Evolutionary conservation across 2,113 vertebrate genomes (phyloP), one percentile per base, ranked within the genome.

Genomic region (Cochlearius cochlearius): DNA sequence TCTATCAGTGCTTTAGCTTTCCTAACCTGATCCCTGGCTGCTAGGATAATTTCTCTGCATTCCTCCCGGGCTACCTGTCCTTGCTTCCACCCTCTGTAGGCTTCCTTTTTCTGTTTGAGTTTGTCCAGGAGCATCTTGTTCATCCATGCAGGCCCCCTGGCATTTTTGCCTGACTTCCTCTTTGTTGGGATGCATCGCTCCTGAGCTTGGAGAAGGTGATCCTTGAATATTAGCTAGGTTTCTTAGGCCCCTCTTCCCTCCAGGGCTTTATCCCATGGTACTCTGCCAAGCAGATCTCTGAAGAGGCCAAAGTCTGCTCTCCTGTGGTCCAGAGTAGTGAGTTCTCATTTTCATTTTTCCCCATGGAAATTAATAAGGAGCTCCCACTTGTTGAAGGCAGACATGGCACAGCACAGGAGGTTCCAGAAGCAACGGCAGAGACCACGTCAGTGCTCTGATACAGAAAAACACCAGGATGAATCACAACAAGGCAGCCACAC

Each of bases 371-470:
- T n/a, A 55, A 9, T 16, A 49, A 36, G 56, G 36, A 81, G 12
- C 2, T 85, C 34, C 16, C 23, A 20, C 8, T 9, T 75, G 5
- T 43, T 11, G 11, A 7, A 18, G 59, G 11, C 26, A 83, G 39
- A 45, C 4, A 2, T 2, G 4, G 29, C 34, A 78, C 30, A 60
- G 26, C 23, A n/a, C 21, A 39, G 32, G 14, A 84, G 18, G 56
- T 77, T 52, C 38, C 49, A 66, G 43, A 27, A 92, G 43, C 39
- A 74, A 38, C 32, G 32, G 56, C 15, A 64, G 39, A 83, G 47
- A 64, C 18, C 5, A 34, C 0, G 0, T 21, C n/a, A 25, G 11
- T 10, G 4, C 9, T 47, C 58, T 63, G 55, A 38, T 1, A 18
- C 1, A 15, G 36, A 80, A 69, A 53, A 87, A 12, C 23, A 78